phyloP scores from a whole-genome alignment of 2,113 vertebrate genomes.

The Alces alces region DNA sequence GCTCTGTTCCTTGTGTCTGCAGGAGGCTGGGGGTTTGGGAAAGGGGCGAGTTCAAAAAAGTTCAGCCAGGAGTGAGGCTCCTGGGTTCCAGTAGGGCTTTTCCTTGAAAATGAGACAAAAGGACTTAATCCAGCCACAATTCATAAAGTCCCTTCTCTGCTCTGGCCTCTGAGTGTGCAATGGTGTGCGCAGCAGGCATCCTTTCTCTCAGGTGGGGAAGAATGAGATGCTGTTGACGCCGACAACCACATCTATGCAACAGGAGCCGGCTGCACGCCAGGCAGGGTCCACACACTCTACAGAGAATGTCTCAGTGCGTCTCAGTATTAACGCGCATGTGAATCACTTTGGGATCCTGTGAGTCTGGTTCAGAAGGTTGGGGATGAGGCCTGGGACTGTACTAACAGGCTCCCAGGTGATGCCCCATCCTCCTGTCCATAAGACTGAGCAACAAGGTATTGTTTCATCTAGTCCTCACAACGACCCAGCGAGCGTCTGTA shows the following conservation, averaged over 20 bases:
- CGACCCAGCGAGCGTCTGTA: fast-evolving
- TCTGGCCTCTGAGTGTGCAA: fast-evolving
- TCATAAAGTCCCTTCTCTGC: not conserved
- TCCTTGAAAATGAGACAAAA: not conserved
- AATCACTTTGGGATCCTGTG: not conserved
- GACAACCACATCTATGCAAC: fast-evolving
- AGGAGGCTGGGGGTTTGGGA: not conserved
- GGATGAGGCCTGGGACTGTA: no score
- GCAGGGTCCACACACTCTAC: not conserved
- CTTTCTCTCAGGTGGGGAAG: not conserved
- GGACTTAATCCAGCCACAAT: no score
- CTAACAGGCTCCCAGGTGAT: not conserved
- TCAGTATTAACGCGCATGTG: fast-evolving
- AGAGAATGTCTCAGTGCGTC: not conserved
- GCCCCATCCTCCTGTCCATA: not conserved
- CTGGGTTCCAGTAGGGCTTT: not conserved
- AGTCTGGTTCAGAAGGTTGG: not conserved
- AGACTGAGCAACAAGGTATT: not conserved
- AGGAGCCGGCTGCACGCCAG: not conserved
- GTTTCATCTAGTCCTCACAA: not conserved
- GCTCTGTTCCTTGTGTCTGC: not conserved
- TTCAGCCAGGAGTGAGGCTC: not conserved
- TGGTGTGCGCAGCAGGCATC: fast-evolving
- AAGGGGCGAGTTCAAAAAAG: not conserved
- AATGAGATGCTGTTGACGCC: fast-evolving